phyloP scores from a whole-genome alignment of 2,888 invertebrate genomes.

The Pammene aurita region DNA sequence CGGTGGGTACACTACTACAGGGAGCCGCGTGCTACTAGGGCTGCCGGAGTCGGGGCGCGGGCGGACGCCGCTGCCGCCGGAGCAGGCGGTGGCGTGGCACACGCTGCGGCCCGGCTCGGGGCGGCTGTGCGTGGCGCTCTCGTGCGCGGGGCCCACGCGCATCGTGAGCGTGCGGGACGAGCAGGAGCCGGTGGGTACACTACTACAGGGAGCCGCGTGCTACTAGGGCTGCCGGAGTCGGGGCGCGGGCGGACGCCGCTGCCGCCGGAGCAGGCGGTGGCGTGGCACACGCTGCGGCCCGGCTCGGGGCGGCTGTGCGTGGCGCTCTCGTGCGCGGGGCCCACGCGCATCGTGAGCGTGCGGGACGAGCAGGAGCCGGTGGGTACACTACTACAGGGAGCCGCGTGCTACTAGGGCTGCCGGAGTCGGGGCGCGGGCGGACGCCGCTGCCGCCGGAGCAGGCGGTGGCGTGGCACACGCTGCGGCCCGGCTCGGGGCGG shows the following conservation, averaged over 20 bases:
- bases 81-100: conserved; percentile 92
- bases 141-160: conserved; percentile 96
- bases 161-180: conserved; percentile 91
- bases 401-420: conserved; percentile 88
- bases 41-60: conserved; percentile 75
- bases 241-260: conserved; percentile 79
- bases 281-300: conserved; percentile 92
- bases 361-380: conserved; percentile 79
- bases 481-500: conserved; percentile 96
- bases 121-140: conserved; percentile 89
- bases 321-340: conserved; percentile 94
- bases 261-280: conserved; percentile 91
- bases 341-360: conserved; percentile 94
- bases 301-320: conserved; percentile 95
- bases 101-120: conserved; percentile 96
- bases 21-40: conserved; percentile 89
- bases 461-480: conserved; percentile 90
- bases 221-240: conserved; percentile 84
- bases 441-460: conserved; percentile 88
- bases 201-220: conserved; percentile 89
- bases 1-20: too few species aligned
- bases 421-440: conserved; percentile 72
- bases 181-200: conserved; percentile 7
- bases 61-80: conserved; percentile 85
- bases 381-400: too few species aligned